Evolutionary conservation across 2,888 invertebrate species (phyloP).

Genomic region (Apamea anceps): DNA sequence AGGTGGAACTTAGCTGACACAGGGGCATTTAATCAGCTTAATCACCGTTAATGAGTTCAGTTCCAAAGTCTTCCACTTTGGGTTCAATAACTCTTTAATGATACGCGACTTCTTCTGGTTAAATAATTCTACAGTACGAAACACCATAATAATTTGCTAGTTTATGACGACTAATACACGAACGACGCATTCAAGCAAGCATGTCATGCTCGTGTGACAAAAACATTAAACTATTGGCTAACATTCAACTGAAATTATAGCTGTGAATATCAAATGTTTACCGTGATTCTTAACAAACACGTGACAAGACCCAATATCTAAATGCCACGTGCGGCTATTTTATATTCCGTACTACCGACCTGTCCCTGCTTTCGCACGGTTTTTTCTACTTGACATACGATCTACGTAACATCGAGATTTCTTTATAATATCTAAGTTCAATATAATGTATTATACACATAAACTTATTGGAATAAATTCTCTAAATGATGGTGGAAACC

Average conservation of each 20-base stretch:
- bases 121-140: background rate
- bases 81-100: slow-evolving; percentile 2
- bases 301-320: background rate
- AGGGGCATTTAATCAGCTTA: slow-evolving; percentile 9
- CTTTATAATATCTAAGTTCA: too few species aligned
- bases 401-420: background rate
- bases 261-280: background rate
- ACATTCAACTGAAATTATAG: slow-evolving; percentile 20
- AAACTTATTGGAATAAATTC: too few species aligned
- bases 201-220: slow-evolving; percentile 1
- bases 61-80: background rate
- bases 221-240: slow-evolving; percentile 3
- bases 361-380: background rate
- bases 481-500: too few species aligned
- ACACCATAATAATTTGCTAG: background rate
- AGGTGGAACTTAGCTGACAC: slow-evolving; percentile 29
- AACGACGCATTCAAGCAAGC: background rate
- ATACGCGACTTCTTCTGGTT: background rate
- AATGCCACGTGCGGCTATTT: slow-evolving; percentile 3
- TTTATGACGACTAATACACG: background rate
- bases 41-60: slow-evolving; percentile 1
- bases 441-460: too few species aligned
- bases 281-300: slow-evolving; percentile 7
- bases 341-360: background rate
- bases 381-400: background rate